Conservation (phyloP, 2,797 vertebrate genomes). For the Tokudaia muenninki region DNA sequence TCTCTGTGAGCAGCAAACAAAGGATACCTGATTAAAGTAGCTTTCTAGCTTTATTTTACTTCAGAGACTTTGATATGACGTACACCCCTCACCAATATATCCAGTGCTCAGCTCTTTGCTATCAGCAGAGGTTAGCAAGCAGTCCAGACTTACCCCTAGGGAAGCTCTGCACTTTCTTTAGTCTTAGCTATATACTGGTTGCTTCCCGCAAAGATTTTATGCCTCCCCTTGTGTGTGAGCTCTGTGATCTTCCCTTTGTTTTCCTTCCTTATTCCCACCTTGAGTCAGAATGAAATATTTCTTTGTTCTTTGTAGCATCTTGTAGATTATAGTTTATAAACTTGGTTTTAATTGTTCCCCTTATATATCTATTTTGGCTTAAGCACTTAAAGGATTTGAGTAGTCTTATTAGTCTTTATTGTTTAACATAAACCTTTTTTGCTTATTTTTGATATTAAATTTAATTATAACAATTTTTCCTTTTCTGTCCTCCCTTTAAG, state of each 20-base stretch:
- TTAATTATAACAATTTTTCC: background rate
- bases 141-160: background rate
- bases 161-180: background rate
- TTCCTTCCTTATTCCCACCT: constrained; percentile 2
- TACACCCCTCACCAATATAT: background rate
- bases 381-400: background rate
- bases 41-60: constrained; percentile 42
- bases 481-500: background rate
- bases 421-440: background rate
- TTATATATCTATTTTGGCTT: background rate
- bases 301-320: constrained; percentile 27
- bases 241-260: background rate
- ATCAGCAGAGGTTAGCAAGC: background rate
- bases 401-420: constrained; percentile 40
- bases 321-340: constrained; percentile 41
- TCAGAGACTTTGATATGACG: background rate
- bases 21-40: constrained; percentile 16
- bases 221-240: background rate
- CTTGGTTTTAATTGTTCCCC: constrained; percentile 6
- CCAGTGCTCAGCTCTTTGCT: background rate
- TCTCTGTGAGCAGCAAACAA: constrained; percentile 30
- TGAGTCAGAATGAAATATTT: constrained; percentile 62
- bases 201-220: background rate
- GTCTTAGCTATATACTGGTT: background rate
- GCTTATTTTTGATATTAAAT: background rate